These are phyloP conservation scores for Sturmia bella DNA, from an alignment of 2,888 invertebrate genomes.

Conservation along the genomic window DNA sequence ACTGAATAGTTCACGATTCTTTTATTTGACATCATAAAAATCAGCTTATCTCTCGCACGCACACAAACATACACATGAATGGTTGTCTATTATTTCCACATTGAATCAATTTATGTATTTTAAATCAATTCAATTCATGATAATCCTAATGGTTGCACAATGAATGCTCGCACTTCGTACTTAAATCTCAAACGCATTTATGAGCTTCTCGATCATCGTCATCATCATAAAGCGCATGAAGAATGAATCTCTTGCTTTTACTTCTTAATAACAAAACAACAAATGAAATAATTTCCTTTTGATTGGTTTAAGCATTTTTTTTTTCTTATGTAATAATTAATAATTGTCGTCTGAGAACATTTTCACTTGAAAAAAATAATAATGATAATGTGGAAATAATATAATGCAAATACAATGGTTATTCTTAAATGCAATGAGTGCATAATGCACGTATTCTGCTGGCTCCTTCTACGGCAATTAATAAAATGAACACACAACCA, in stretches of 20 bases:
- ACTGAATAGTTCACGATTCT: conserved; percentile 13
- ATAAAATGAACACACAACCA: conserved; percentile 22
- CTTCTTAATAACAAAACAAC: conserved; percentile 31
- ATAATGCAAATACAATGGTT: conserved; percentile 38
- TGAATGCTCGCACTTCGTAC: conserved; percentile 11
- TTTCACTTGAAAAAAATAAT: conserved; percentile 36
- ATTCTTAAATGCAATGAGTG: conserved; percentile 16
- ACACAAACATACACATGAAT: conserved; percentile 2
- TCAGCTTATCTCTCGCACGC: not conserved
- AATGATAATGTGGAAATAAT: conserved; percentile 51
- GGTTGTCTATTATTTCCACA: conserved; percentile 24
- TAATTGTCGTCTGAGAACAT: conserved; percentile 52
- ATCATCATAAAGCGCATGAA: too few species aligned
- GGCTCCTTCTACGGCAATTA: conserved; percentile 24
- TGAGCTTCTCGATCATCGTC: not conserved
- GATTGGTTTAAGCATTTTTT: conserved; percentile 18
- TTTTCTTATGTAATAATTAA: conserved; percentile 55
- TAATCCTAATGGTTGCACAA: conserved; percentile 52
- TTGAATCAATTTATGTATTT: conserved; percentile 14
- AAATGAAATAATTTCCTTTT: conserved; percentile 32
- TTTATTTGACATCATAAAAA: conserved; percentile 18
- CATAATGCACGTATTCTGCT: conserved; percentile 44
- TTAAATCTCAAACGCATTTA: conserved; percentile 24
- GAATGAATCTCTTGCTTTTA: too few species aligned
- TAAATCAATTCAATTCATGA: conserved; percentile 28